A percentile compares a stretch with the other conserved stretches of the same genome.
phyloP scores from a whole-genome alignment of 2,797 vertebrate genomes.

The Parotocinclus haroldoi region DNA sequence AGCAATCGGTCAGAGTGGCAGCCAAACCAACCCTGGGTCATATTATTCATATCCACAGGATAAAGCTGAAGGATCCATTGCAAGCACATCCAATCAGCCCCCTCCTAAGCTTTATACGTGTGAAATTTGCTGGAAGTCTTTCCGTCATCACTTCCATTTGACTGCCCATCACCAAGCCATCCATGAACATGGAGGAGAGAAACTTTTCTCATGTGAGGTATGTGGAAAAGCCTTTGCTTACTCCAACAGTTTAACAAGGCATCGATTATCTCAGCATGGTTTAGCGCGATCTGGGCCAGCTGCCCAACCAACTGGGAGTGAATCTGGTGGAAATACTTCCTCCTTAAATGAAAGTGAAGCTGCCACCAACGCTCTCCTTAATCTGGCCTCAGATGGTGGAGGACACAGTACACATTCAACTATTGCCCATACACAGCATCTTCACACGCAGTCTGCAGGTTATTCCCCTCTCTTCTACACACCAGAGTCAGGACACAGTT shows the following conservation, averaged over 20 bases:
- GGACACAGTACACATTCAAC: slow-evolving; percentile 42
- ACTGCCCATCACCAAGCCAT: slow-evolving; percentile 86
- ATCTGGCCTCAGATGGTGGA: slow-evolving; percentile 50
- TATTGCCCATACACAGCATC: slow-evolving; percentile 44
- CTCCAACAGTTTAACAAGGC: slow-evolving; percentile 87
- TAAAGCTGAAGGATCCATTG: slow-evolving; percentile 66
- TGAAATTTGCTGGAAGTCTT: slow-evolving; percentile 86
- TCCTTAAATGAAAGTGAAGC: slow-evolving; percentile 50
- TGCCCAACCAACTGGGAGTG: slow-evolving; percentile 51
- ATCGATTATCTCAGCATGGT: slow-evolving; percentile 82
- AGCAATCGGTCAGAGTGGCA: slow-evolving; percentile 56
- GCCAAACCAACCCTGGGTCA: slow-evolving; percentile 62
- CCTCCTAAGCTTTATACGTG: slow-evolving; percentile 81
- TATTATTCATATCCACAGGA: slow-evolving; percentile 74
- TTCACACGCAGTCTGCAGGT: slow-evolving; percentile 55
- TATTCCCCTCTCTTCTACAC: slow-evolving; percentile 69
- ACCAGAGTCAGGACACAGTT: slow-evolving; percentile 58
- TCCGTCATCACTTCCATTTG: slow-evolving; percentile 86
- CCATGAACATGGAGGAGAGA: slow-evolving; percentile 79
- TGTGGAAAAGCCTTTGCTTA: slow-evolving; percentile 89
- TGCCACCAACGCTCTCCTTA: slow-evolving; percentile 55
- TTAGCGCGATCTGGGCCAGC: slow-evolving; percentile 64
- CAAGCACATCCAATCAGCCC: slow-evolving; percentile 60
- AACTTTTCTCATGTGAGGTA: slow-evolving; percentile 83
- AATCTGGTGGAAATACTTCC: slow-evolving; percentile 36